Base-by-base conservation (phyloP, 2,797 vertebrate species). In the Clarias pachynema region DNA sequence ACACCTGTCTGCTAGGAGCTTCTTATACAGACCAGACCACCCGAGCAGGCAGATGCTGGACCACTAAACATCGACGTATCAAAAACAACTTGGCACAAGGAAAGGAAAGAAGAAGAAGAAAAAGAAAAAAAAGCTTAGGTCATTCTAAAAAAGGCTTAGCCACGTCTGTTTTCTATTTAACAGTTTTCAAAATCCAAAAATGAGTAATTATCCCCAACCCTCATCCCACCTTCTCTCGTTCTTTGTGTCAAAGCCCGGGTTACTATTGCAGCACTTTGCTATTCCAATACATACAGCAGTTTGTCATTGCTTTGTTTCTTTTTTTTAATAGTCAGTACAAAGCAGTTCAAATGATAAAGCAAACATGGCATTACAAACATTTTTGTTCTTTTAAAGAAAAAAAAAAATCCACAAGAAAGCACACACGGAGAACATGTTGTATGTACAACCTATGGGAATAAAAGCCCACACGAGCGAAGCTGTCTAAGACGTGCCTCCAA, bases 281-380 rank as follows among this genome's bases (percentile, higher is more conserved):
- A 95, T 96, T 96, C 95, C 93, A 95, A 96, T 97, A 97, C 97
- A 98, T 97, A 98, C 97, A 98, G 97, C 96, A 97, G 96, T 91
- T 96, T 91, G 40, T 85, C 87, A 77, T 86, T 86, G 83, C 86
- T 87, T 75, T 78, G 79, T 90, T 53, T 88, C 82, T 75, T 87
- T 86, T 94, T 93, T 93, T 96, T 96, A 96, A 96, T 96, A 95
- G 93, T 96, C 95, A 96, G 97, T 97, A 98, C 97, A 97, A 97
- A 97, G 97, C 96, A 96, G 96, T 96, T 94, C 95, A 16, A 68
- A 77, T 95, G 94, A 96, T 96, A 95, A 98, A 97, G 96, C 93
- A 94, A 94, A 95, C 90, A 89, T 90, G 91, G 91, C 83, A 92
- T 94, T 93, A 95, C 93, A 97, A 97, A 93, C 93, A 91, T 94